Evolutionary conservation across 2,113 vertebrate species (phyloP).

Genomic region (Lota lota): DNA sequence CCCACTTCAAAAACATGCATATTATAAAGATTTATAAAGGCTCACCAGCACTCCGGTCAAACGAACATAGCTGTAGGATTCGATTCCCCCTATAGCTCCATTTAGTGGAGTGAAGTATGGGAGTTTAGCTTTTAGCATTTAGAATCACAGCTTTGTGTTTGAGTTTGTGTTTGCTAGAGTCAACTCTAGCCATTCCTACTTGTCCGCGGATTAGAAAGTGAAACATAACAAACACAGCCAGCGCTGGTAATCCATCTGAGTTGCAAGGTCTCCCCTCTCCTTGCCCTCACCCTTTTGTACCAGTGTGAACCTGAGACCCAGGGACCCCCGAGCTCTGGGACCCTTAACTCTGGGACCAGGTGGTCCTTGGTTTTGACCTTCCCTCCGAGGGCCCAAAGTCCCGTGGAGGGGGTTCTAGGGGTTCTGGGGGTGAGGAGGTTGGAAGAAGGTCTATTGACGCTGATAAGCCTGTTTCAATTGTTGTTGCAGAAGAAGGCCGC

Average conservation of each 20-base stretch:
- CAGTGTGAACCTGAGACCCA: constrained; percentile 38
- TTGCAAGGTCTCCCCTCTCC: constrained; percentile 17
- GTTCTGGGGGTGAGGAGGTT: constrained; percentile 20
- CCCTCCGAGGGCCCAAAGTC: too few relatives aligned
- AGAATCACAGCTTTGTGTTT: too few relatives aligned
- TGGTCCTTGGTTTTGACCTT: constrained; percentile 37
- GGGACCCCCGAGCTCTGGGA: constrained; percentile 26
- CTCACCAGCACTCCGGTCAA: too few relatives aligned
- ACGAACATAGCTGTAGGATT: too few relatives aligned
- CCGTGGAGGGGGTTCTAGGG: background rate
- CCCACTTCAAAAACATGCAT: too few relatives aligned
- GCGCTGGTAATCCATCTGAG: constrained; percentile 47
- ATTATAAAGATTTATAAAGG: too few relatives aligned
- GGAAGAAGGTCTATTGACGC: constrained; percentile 31
- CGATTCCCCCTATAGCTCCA: too few relatives aligned
- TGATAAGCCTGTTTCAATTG: constrained; percentile 49
- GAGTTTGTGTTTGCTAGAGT: background rate
- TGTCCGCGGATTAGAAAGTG: constrained; percentile 49
- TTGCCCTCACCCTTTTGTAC: constrained; percentile 36
- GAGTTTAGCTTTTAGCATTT: too few relatives aligned
- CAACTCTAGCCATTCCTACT: constrained; percentile 34
- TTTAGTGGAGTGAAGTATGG: too few relatives aligned
- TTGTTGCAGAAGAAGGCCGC: constrained; percentile 35
- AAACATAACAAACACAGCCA: constrained; percentile 30
- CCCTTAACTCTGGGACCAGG: constrained; percentile 40